These are phyloP conservation scores for Mantis religiosa DNA, from an alignment of 2,888 invertebrate species.

Conservation along the genomic window DNA sequence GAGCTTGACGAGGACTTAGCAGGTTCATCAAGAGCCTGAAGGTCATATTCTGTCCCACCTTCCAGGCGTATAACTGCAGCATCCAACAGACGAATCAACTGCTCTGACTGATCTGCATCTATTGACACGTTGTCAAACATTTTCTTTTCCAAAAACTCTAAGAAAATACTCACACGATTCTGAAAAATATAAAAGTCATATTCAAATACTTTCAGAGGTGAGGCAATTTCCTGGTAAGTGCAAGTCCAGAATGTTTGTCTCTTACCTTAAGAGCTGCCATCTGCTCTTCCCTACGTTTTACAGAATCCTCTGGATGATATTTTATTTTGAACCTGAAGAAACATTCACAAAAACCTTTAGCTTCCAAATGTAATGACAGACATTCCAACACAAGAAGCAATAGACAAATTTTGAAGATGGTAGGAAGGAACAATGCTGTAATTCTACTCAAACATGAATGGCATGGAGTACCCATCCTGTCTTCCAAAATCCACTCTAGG, in stretches of 20 bases:
- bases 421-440: neutral
- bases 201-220: neutral
- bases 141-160: constrained; percentile 72
- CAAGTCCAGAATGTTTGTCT: neutral
- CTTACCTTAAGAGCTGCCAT: constrained; percentile 71
- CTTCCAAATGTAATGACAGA: neutral
- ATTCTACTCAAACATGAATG: no score
- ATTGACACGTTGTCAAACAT: constrained; percentile 74
- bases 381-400: neutral
- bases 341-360: constrained; percentile 18
- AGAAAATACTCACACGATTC: constrained; percentile 85
- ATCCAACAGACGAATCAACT: constrained; percentile 83
- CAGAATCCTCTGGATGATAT: constrained; percentile 96
- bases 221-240: neutral
- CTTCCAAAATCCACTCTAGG: no score
- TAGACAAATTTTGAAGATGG: neutral
- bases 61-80: constrained; percentile 95
- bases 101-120: constrained; percentile 73
- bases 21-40: constrained; percentile 68
- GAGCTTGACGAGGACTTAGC: neutral
- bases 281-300: constrained; percentile 85
- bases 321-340: constrained; percentile 92
- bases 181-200: constrained; percentile 42
- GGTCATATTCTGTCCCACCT: constrained; percentile 85
- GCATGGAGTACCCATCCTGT: no score